phyloP scores from a whole-genome alignment of 2,888 invertebrate genomes.

The Itoplectis maculator region DNA sequence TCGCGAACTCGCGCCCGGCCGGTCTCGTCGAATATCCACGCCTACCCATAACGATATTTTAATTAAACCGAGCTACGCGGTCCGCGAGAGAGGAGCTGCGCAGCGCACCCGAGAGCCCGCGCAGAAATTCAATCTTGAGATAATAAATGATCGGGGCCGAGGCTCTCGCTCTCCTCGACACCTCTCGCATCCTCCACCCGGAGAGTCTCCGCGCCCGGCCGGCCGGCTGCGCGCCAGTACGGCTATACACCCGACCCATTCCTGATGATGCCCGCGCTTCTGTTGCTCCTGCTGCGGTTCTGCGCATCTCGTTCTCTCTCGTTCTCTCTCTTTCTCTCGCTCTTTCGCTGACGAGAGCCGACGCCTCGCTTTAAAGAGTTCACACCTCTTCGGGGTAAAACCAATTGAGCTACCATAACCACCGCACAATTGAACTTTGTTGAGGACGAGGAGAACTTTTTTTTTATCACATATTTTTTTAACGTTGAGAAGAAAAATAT shows the following conservation, averaged over 20 bases:
- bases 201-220: too few species aligned
- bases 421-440: constrained; percentile 3
- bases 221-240: too few species aligned
- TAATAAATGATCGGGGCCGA: constrained; percentile 84
- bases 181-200: constrained; percentile 80
- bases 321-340: not conserved
- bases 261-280: constrained; percentile 41
- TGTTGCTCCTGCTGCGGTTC: constrained; percentile 46
- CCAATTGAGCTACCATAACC: not conserved
- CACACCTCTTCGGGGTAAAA: constrained; percentile 76
- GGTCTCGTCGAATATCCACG: constrained; percentile 79
- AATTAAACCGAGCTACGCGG: constrained; percentile 82
- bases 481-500: not conserved
- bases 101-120: constrained; percentile 72
- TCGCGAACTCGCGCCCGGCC: constrained; percentile 47
- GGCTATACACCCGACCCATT: constrained; percentile 38
- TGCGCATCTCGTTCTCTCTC: not conserved
- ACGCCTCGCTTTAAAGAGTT: constrained; percentile 79
- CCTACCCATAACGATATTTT: constrained; percentile 85
- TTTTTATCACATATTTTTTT: not conserved
- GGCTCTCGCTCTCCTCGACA: constrained; percentile 78
- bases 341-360: constrained; percentile 65
- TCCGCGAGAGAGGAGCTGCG: constrained; percentile 49
- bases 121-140: constrained; percentile 85
- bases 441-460: not conserved